Percentiles rank a stretch among this genome's conserved stretches.
phyloP scores from a whole-genome alignment of 2,888 invertebrate genomes.

The Abscondita cerata region DNA sequence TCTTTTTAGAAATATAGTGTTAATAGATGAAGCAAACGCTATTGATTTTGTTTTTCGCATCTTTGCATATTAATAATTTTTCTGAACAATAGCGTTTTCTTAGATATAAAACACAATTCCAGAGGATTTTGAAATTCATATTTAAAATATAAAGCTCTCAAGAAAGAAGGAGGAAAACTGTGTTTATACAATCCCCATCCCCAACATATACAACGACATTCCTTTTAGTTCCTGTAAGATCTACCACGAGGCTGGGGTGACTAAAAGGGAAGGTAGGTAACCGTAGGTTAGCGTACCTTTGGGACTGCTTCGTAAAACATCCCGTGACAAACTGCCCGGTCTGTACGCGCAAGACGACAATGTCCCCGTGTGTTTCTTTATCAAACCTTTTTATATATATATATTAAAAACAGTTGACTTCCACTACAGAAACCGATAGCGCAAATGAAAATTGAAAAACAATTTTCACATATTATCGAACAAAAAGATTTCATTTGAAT shows the following conservation, averaged over 20 bases:
- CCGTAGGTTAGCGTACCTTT: conserved; percentile 58
- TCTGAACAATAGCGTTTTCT: no score
- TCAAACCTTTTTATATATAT: conserved; percentile 19
- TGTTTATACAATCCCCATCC: conserved; percentile 29
- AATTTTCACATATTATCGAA: conserved; percentile 26
- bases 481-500: conserved; percentile 27
- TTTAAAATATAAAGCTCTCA: conserved; percentile 28
- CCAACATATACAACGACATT: conserved; percentile 30
- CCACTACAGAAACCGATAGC: no score
- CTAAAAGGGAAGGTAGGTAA: conserved; percentile 60
- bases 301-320: conserved; percentile 60
- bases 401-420: conserved; percentile 10
- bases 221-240: conserved; percentile 34
- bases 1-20: no score
- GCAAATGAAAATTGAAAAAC: conserved; percentile 8
- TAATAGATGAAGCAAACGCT: no score
- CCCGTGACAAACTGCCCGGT: conserved; percentile 56
- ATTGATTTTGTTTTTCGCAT: no score
- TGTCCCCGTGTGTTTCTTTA: conserved; percentile 29
- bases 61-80: no score
- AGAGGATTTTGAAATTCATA: conserved; percentile 8
- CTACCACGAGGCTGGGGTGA: conserved; percentile 42
- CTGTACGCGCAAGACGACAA: conserved; percentile 31
- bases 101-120: no score
- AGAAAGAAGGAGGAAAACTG: conserved; percentile 25